Evolutionary conservation across 1,140 invertebrate species (phyloP), one percentile per base, ranked within the genome.

Genomic region (Ceratoteleas bidentatus): DNA sequence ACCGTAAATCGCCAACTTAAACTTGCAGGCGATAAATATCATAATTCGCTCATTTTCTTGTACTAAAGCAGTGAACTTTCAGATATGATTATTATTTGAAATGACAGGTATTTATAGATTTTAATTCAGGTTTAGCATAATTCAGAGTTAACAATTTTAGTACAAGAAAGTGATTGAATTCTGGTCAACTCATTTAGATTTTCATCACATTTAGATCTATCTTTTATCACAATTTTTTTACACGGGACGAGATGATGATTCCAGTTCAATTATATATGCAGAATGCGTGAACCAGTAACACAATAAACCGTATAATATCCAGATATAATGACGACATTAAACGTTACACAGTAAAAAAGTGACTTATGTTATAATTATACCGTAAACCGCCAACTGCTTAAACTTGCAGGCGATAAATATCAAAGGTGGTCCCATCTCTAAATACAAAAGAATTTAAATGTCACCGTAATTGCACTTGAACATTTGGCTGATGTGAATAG

Each of bases 11-110:
- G 70, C 62, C 74, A 83, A 85, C 77, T 77, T 74, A 69, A 72
- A 81, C 61, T 80, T 70, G 43, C 68, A 62, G 60, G 62, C 68
- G 68, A 80, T 84, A 74, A 84, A 84, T 84, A 84, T 79, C 81
- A 70, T n/a, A n/a, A n/a, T n/a, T n/a, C n/a, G n/a, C n/a, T n/a
- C n/a, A n/a, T n/a, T n/a, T n/a, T n/a, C n/a, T n/a, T n/a, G n/a
- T n/a, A n/a, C n/a, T n/a, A n/a, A n/a, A n/a, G n/a, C n/a, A n/a
- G n/a, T n/a, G n/a, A n/a, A n/a, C n/a, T n/a, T n/a, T n/a, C n/a
- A n/a, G n/a, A n/a, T n/a, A n/a, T n/a, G n/a, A n/a, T n/a, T n/a
- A n/a, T n/a, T n/a, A n/a, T n/a, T n/a, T n/a, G n/a, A n/a, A n/a
- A n/a, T n/a, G n/a, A n/a, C n/a, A n/a, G n/a, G n/a, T n/a, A n/a